Conservation (phyloP, 2,797 vertebrate genomes). For the Eupleurogrammus muticus region DNA sequence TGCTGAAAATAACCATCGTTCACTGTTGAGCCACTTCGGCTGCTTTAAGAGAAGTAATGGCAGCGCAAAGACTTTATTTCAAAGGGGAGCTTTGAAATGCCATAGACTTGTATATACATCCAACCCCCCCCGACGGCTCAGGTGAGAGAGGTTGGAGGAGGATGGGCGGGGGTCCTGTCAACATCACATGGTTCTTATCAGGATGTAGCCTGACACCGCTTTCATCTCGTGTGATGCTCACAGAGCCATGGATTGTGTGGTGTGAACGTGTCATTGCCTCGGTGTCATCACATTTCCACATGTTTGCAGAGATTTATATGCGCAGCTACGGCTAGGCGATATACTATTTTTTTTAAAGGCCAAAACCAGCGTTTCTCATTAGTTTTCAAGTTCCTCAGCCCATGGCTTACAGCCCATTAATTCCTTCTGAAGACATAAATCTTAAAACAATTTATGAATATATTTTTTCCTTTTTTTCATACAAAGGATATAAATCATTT, state of each 20-base stretch:
- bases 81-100: constrained; percentile 22
- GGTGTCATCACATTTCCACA: constrained; percentile 32
- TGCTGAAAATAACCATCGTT: constrained; percentile 57
- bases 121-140: constrained; percentile 22
- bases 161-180: constrained; percentile 37
- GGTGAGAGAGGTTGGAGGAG: constrained; percentile 29
- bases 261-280: constrained; percentile 31
- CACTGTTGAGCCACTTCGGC: constrained; percentile 56
- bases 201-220: constrained; percentile 45
- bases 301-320: constrained; percentile 26
- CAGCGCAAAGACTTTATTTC: constrained; percentile 9
- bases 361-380: neutral
- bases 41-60: constrained; percentile 27
- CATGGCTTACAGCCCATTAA: neutral
- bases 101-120: constrained; percentile 29
- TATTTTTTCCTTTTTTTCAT: neutral
- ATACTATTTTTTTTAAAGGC: neutral
- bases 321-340: neutral
- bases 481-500: neutral
- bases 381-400: neutral
- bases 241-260: constrained; percentile 20
- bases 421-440: neutral
- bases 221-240: constrained; percentile 53
- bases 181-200: constrained; percentile 49
- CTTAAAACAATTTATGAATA: neutral